These are phyloP conservation scores for Drosophila sproati DNA, from an alignment of 1,140 invertebrate genomes.

Conservation along the genomic window DNA sequence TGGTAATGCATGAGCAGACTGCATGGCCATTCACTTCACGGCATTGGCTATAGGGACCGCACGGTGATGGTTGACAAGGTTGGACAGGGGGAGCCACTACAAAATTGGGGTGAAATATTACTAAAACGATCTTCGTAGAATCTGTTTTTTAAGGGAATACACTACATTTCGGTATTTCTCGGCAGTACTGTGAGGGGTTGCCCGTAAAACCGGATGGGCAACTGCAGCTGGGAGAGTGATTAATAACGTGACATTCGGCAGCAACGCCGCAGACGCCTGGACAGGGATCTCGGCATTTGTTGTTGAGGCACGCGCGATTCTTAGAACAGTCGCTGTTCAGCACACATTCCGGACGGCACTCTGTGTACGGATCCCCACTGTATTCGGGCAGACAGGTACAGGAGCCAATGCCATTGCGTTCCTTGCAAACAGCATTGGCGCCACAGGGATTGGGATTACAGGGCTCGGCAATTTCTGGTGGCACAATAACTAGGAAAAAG, in stretches of 20 bases:
- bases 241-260: conserved; percentile 90
- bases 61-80: conserved; percentile 89
- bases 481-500: conserved; percentile 66
- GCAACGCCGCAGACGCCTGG: conserved; percentile 90
- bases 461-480: conserved; percentile 86
- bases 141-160: conserved; percentile 22
- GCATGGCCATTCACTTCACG: conserved; percentile 87
- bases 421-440: conserved; percentile 91
- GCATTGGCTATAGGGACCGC: conserved; percentile 88
- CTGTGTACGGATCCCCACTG: conserved; percentile 90
- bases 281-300: conserved; percentile 90
- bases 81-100: conserved; percentile 84
- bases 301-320: conserved; percentile 88
- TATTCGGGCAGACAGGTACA: conserved; percentile 90
- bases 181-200: conserved; percentile 89
- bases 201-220: conserved; percentile 90
- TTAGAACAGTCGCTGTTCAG: conserved; percentile 89
- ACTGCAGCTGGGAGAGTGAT: conserved; percentile 91
- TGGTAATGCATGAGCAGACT: conserved; percentile 88
- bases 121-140: neutral
- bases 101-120: conserved; percentile 40
- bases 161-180: conserved; percentile 86
- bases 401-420: conserved; percentile 90
- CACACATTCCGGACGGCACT: conserved; percentile 90
- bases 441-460: conserved; percentile 92